Conservation (phyloP, 2,888 invertebrate genomes). For the Cataglyphis cursor region DNA sequence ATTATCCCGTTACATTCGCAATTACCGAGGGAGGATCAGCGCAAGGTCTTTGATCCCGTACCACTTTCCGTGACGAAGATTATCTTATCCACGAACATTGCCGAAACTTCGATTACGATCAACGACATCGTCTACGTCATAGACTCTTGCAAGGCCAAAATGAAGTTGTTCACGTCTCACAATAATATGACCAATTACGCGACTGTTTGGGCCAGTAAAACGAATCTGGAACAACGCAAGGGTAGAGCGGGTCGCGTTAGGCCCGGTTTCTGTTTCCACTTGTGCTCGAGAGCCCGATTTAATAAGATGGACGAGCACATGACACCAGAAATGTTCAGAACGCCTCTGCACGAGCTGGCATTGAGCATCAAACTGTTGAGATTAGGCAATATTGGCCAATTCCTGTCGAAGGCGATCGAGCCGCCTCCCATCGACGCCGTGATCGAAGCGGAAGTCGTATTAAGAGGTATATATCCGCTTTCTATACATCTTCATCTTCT, state of each 20-base stretch:
- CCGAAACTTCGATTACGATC: conserved; percentile 99
- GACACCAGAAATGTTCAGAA: conserved; percentile 99
- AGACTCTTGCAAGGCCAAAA: conserved; percentile 98
- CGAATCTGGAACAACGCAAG: conserved; percentile 97
- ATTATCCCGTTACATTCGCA: conserved; percentile 99
- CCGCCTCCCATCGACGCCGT: conserved; percentile 99
- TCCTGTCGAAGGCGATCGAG: conserved; percentile 97
- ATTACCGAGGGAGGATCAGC: conserved; percentile 97
- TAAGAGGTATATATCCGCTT: conserved; percentile 86
- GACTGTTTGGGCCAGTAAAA: conserved; percentile 97
- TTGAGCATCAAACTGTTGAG: conserved; percentile 96
- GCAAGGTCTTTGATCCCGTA: conserved; percentile 96
- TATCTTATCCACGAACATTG: conserved; percentile 98
- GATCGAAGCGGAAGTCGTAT: conserved; percentile 97
- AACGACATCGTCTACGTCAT: conserved; percentile 99
- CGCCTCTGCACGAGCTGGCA: conserved; percentile 97
- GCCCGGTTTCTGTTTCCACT: conserved; percentile 97
- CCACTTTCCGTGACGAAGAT: conserved; percentile 95
- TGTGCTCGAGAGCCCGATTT: conserved; percentile 93
- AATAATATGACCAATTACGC: conserved; percentile 99
- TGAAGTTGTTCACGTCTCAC: conserved; percentile 98
- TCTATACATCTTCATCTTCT: not conserved
- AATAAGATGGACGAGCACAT: conserved; percentile 94
- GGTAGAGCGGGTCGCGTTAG: conserved; percentile 98
- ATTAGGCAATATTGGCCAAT: conserved; percentile 97